Evolutionary conservation across 2,113 vertebrate genomes (phyloP), one percentile per base, ranked within the genome.

Genomic region (Pungitius pungitius): DNA sequence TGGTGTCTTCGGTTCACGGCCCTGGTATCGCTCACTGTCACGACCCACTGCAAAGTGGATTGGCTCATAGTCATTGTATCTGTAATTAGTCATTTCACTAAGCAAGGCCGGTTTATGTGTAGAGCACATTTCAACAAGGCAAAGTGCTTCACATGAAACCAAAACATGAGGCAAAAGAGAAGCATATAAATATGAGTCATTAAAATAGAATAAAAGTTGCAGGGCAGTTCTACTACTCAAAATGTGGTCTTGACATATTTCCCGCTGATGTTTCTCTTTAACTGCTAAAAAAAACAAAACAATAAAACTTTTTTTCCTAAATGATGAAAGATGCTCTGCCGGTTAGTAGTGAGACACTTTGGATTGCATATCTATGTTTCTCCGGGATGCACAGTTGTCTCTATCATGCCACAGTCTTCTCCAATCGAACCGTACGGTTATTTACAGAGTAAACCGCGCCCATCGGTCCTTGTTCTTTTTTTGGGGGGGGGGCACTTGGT

Each of bases 241-340:
- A 60, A n/a, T 59, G 11, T 39, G 8, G 7, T 40, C 15, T 15
- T 27, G 8, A 30, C 39, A 45, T 20, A 24, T 52, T 52, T 10
- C 40, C 12, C 14, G 13, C 52, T 59, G 8, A 12, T n/a, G 24
- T 63, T 54, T 58, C 14, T 52, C 6, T 56, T 20, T 15, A 35
- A 18, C 40, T 45, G 43, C 26, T 10, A 17, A 13, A 12, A 27
- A 39, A 40, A 4, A 8, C 1, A 12, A 30, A 69, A 26, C 14
- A 27, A 20, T 3, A 6, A 8, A 37, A 8, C 17, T 9, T 22
- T 30, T 59, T 26, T 67, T 30, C 68, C 18, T 75, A 61, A 73
- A 73, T 73, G 17, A 73, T 67, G 39, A 67, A 72, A 66, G 61
- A 60, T 58, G 13, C 8, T 65, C 37, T 55, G 39, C 26, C 37